Base-by-base conservation (phyloP, 2,113 vertebrate species). In the Malurus alboscapulatus region DNA sequence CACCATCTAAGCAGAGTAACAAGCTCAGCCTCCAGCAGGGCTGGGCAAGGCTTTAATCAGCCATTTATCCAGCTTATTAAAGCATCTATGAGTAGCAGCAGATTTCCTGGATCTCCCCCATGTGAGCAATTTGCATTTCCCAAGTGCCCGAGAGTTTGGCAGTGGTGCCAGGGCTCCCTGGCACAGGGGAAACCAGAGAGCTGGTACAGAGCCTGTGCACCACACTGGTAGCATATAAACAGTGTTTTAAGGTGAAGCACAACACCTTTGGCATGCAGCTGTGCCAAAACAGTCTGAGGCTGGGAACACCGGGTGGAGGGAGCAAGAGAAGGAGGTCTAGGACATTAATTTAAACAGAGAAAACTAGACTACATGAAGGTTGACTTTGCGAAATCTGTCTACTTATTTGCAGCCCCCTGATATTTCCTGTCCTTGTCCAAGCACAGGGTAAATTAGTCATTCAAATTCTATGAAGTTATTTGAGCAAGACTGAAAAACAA, bases 401-500 rank as follows among this genome's bases (percentile, higher is more conserved):
- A 44, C 48, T 87, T 89, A 26, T 82, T 89, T 79, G 54, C 57
- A 79, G 38, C 79, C 19, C 26, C 36, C 19, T 76, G 69, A 79
- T 82, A 72, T 61, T 84, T 87, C 50, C 66, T 79, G 69, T 84
- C 66, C 84, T 87, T 92, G 44, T 83, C 26, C 42, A 75, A 87
- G 61, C 24, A 67, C 12, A 38, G 53, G 14, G n/a, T 67, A 81
- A 91, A 87, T 75, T 79, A 82, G 61, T 79, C 7, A 84, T 87
- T 78, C 84, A 84, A 40, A 92, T 50, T 76, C 48, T 75, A 26
- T 63, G 73, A 93, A 93, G 55, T 51, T 93, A 81, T 63, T 53
- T 89, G 81, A 88, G 48, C 50, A 92, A 79, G 84, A 91, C 1
- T 26, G 55, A 87, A 84, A 91, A 92, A 84, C 74, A 90, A 94